These are phyloP conservation scores for Agrotis ipsilon DNA, from an alignment of 2,888 invertebrate genomes.

Conservation along the genomic window DNA sequence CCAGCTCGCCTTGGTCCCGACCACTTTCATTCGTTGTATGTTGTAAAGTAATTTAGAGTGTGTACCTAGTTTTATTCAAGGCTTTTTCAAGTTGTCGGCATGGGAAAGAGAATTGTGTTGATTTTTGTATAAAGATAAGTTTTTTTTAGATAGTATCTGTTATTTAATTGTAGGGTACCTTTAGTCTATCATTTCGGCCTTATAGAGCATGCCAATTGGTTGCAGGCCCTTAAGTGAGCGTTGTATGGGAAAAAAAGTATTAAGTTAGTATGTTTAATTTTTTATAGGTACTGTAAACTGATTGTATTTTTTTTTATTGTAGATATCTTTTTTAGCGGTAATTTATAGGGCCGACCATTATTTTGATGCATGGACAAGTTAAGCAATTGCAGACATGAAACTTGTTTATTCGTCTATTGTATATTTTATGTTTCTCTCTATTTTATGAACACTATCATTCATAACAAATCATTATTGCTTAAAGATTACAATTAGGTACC, in stretches of 20 bases:
- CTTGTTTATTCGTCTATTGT: too few species aligned
- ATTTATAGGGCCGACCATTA: neutral
- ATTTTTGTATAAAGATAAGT: slow-evolving; percentile 1
- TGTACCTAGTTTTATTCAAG: slow-evolving; percentile 45
- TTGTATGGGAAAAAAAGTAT: slow-evolving; percentile 6
- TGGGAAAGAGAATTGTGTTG: slow-evolving; percentile 5
- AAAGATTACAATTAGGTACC: neutral
- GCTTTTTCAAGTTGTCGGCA: slow-evolving; percentile 21
- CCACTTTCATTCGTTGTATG: slow-evolving; percentile 56
- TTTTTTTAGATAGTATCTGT: neutral
- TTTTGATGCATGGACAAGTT: neutral
- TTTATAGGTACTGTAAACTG: neutral
- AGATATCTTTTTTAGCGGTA: neutral
- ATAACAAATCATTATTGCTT: neutral
- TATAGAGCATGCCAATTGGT: neutral
- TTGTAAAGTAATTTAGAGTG: slow-evolving; percentile 51
- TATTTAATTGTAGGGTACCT: neutral
- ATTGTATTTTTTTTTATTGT: neutral
- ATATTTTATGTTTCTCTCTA: too few species aligned
- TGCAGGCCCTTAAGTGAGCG: slow-evolving; percentile 36
- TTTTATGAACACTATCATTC: too few species aligned
- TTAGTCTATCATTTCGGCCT: neutral
- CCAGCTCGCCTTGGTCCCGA: slow-evolving; percentile 56
- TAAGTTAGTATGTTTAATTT: neutral
- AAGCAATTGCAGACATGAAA: too few species aligned